A percentile compares a stretch with the other conserved stretches of the same genome.
Conservation (phyloP, 2,888 invertebrate genomes). For the Nemurella pictetii region DNA sequence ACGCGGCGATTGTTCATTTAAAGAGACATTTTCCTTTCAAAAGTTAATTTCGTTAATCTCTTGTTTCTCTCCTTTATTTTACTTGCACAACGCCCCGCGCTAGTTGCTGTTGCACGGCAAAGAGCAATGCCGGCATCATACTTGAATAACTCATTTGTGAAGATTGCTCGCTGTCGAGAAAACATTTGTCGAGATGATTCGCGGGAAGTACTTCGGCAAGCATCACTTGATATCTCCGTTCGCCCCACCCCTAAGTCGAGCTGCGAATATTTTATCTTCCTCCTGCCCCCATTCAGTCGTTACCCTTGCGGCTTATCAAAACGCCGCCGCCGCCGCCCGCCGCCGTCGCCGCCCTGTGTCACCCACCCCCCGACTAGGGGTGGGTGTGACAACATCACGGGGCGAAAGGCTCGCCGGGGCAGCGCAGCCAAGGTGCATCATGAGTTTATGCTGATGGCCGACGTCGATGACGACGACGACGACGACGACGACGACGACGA, state of each 20-base stretch:
- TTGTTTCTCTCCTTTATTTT: conserved; percentile 18
- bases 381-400: conserved; percentile 24
- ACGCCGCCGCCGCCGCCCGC: background rate
- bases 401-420: conserved; percentile 28
- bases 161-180: background rate
- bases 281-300: conserved; percentile 11
- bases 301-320: conserved; percentile 26
- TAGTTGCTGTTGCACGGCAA: too few species aligned
- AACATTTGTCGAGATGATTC: conserved; percentile 1
- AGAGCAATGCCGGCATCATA: background rate
- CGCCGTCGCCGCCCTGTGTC: background rate
- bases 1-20: conserved; percentile 32
- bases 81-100: background rate
- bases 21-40: conserved; percentile 26
- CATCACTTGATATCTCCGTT: conserved; percentile 5
- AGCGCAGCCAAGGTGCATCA: conserved; percentile 30
- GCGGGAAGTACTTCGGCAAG: background rate
- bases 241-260: background rate
- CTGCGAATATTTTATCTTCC: conserved; percentile 7
- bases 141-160: background rate
- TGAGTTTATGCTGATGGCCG: conserved; percentile 24
- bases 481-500: too few species aligned
- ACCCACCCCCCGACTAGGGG: background rate
- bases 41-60: conserved; percentile 26
- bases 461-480: background rate